These are phyloP conservation scores for Leguminivora glycinivorella DNA, from an alignment of 1,140 invertebrate genomes.

Conservation along the genomic window DNA sequence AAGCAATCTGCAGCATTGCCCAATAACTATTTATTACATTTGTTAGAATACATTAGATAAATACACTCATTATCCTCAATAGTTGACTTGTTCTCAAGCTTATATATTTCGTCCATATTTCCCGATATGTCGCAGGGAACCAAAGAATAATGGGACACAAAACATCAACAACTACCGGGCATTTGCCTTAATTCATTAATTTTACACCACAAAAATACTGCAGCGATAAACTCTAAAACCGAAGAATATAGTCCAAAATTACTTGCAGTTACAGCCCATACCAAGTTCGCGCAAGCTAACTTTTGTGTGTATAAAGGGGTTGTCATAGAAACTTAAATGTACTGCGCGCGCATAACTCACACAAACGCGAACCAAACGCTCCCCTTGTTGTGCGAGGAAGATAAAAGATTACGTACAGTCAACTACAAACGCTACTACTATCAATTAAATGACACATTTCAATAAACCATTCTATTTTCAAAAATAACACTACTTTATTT, in stretches of 20 bases:
- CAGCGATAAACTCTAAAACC: background rate
- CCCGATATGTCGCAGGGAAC: constrained; percentile 40
- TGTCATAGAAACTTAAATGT: constrained; percentile 77
- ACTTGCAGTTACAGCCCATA: constrained; percentile 37
- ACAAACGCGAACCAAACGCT: constrained; percentile 44
- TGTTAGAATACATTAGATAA: constrained; percentile 1
- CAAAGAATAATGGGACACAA: constrained; percentile 70
- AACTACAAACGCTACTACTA: constrained; percentile 27
- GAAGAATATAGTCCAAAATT: constrained; percentile 34
- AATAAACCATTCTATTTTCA: background rate
- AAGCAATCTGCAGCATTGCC: background rate
- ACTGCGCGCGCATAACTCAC: constrained; percentile 72
- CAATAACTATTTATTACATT: constrained; percentile 11
- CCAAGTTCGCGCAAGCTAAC: constrained; percentile 67
- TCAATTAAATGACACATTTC: background rate
- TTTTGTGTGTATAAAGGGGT: constrained; percentile 69
- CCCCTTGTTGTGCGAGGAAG: constrained; percentile 60
- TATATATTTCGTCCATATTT: constrained; percentile 21
- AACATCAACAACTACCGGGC: constrained; percentile 67
- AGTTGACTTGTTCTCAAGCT: background rate
- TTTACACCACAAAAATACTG: constrained; percentile 48
- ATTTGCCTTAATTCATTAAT: constrained; percentile 75
- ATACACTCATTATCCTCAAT: constrained; percentile 5
- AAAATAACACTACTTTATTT: background rate
- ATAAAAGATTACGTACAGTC: constrained; percentile 52